Evolutionary conservation across 2,888 invertebrate species (phyloP), one percentile per base, ranked within the genome.

Genomic region (Smittia aterrima): DNA sequence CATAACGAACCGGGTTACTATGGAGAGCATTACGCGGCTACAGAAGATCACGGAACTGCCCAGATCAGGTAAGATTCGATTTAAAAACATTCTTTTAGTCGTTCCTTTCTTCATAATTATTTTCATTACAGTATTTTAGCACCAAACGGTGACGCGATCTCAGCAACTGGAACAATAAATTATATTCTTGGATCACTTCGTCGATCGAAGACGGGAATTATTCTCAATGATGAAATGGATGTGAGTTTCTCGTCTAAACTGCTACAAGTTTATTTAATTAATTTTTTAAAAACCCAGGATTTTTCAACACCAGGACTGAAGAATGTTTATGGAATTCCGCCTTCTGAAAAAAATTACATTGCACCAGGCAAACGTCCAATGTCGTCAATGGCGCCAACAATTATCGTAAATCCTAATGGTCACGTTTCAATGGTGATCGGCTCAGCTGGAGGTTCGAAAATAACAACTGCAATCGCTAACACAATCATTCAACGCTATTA

Each of bases 191-290:
- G 72, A 11, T 58, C 81, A 85, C 87, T 77, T 92, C 93, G 0
- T 81, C 79, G 40, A 85, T 85, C 73, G 89, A 92, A 0, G 11
- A 72, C 72, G 38, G 95, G 95, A 27, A 90, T 96, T 75, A 87
- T 96, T 77, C 84, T 92, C 76, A 96, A 95, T 82, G 90, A 93
- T 79, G 91, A 92, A 79, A 95, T 96, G 94, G 93, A 95, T 78
- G 95, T n/a, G n/a, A n/a, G n/a, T n/a, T n/a, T n/a, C n/a, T n/a
- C n/a, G n/a, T n/a, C n/a, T n/a, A n/a, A n/a, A n/a, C n/a, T n/a
- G n/a, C n/a, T n/a, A n/a, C n/a, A n/a, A n/a, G n/a, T n/a, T n/a
- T n/a, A n/a, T n/a, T n/a, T n/a, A n/a, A n/a, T n/a, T n/a, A n/a
- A n/a, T n/a, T n/a, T n/a, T n/a, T n/a, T n/a, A n/a, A n/a, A n/a